Evolutionary conservation across 2,113 vertebrate species (phyloP), one percentile per base, ranked within the genome.

Genomic region (Leuciscus idus): DNA sequence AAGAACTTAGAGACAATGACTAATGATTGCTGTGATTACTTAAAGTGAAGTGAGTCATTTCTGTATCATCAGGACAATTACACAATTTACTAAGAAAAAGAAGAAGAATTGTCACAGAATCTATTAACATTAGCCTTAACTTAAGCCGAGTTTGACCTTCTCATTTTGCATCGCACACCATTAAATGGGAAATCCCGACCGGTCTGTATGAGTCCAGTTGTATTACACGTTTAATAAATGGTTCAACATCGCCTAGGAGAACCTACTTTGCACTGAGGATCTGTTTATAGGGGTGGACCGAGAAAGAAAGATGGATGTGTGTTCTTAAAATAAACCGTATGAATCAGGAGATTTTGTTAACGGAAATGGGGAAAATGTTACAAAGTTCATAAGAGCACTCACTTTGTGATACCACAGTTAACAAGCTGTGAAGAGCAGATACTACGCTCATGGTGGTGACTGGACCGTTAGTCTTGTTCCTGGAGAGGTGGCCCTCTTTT

Each of bases 401-500:
- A 66, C 52, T 62, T 48, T 12, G 46, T 19, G 9, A 39, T 57
- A 43, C 23, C 39, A 10, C 17, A 12, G 55, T 9, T 72, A 43
- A 28, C n/a, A 68, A 61, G 84, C 62, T n/a, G 33, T 61, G 23
- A 52, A 62, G 19, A 78, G 50, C 48, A 66, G 62, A 50, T 17
- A 26, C 33, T 55, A 55, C 13, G 15, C 76, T 23, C n/a, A 2
- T 55, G 36, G 33, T 46, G 33, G 33, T 46, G 50, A 59, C 75
- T 1, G 74, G 39, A 55, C 28, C 4, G 15, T 19, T 59, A 43
- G 50, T 26, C 39, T 33, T 79, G 36, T 83, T 84, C 88, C 86
- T 87, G 82, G 72, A 80, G 83, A 88, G 43, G 68, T 79, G 72
- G 87, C 84, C 81, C 84, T 80, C 73, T 74, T 74, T 87, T 48